Conservation (phyloP, 92 coral and sea anemone species). For the Parazoanthus atlanticus region DNA sequence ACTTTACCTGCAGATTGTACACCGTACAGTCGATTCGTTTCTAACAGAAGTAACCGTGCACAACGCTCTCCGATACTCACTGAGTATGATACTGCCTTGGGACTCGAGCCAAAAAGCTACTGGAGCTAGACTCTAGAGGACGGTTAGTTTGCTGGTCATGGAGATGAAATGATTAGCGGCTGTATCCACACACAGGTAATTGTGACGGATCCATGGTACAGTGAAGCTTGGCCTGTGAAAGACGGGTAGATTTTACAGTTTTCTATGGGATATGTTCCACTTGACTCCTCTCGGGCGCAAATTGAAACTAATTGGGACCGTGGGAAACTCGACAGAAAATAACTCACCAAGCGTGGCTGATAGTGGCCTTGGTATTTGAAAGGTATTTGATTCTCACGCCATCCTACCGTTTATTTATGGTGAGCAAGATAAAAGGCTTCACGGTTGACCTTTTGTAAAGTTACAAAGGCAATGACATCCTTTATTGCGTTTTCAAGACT, state of each 20-base stretch:
- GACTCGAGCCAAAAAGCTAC: conserved; percentile 7
- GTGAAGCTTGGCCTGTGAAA: too few relatives aligned
- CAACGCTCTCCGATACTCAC: neutral
- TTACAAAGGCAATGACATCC: conserved; percentile 25
- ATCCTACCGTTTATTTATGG: conserved; percentile 25
- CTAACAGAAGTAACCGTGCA: neutral
- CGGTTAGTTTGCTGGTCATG: neutral
- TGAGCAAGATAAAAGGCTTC: conserved; percentile 10
- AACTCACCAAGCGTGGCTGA: conserved; percentile 18
- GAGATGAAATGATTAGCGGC: neutral
- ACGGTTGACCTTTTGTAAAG: conserved; percentile 29
- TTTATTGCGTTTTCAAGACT: conserved; percentile 12
- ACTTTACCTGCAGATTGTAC: neutral
- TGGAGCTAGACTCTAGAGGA: too few relatives aligned
- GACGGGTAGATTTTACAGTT: neutral
- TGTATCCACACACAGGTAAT: neutral
- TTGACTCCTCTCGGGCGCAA: conserved; percentile 1
- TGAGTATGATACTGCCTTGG: neutral
- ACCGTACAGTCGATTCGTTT: neutral
- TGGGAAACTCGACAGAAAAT: conserved; percentile 6
- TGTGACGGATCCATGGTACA: neutral
- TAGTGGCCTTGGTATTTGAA: conserved; percentile 9
- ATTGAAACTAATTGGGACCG: conserved; percentile 1
- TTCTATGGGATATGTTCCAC: neutral
- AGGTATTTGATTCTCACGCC: conserved; percentile 32